phyloP scores from a whole-genome alignment of 2,888 invertebrate species.

The Leptinotarsa peninsularis region DNA sequence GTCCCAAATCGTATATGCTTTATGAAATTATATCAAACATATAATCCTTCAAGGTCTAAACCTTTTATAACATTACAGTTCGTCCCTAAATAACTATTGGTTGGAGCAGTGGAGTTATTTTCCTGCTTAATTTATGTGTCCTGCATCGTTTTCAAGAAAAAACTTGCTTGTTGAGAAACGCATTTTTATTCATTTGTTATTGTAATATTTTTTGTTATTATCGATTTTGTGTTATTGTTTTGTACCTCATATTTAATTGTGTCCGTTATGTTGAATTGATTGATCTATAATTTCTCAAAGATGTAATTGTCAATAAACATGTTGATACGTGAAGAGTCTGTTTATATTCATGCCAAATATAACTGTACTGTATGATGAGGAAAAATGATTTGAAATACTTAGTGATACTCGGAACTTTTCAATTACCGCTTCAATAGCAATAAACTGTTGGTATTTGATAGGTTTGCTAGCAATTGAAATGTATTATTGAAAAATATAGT shows the following conservation, averaged over 20 bases:
- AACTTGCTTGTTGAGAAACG: constrained; percentile 19
- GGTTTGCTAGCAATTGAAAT: too few relatives aligned
- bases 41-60: constrained; percentile 15
- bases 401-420: too few relatives aligned
- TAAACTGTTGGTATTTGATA: too few relatives aligned
- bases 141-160: constrained; percentile 32
- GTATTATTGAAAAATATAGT: too few relatives aligned
- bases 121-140: constrained; percentile 42
- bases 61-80: constrained; percentile 41
- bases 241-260: constrained; percentile 27
- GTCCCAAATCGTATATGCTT: neutral
- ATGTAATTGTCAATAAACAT: constrained; percentile 21
- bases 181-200: constrained; percentile 29
- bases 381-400: too few relatives aligned
- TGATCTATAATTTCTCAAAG: neutral
- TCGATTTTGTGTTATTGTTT: constrained; percentile 37
- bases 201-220: constrained; percentile 30
- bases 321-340: neutral
- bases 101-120: constrained; percentile 35
- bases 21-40: too few relatives aligned
- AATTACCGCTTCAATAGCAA: too few relatives aligned
- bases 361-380: too few relatives aligned
- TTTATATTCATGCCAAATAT: neutral
- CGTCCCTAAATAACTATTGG: constrained; percentile 39
- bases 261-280: constrained; percentile 6